Evolutionary conservation across 2,113 vertebrate genomes (phyloP).

Genomic region (Sceloporus undulatus): DNA sequence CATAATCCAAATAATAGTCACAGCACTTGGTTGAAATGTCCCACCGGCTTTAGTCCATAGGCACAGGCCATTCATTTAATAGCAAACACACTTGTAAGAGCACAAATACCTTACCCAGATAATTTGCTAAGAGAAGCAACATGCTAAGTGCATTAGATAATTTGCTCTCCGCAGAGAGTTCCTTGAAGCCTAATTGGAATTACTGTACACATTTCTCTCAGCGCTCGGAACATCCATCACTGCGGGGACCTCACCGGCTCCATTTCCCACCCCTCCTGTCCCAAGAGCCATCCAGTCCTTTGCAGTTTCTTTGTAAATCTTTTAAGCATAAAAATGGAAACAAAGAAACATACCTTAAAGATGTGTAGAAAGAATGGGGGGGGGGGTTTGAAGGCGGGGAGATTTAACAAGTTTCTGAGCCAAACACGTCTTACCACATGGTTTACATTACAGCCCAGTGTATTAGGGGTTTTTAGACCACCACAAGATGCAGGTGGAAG

Average conservation of each 20-base stretch:
- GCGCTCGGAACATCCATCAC: background rate
- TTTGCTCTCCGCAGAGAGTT: background rate
- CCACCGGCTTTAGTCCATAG: background rate
- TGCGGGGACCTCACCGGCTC: background rate
- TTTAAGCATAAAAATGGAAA: slow-evolving; percentile 57
- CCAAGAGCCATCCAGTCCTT: background rate
- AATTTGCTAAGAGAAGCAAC: slow-evolving; percentile 26
- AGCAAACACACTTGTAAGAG: background rate
- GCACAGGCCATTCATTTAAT: background rate
- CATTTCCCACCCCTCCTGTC: background rate
- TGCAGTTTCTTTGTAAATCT: slow-evolving; percentile 41
- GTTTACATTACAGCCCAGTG: slow-evolving; percentile 70
- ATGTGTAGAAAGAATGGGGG: background rate
- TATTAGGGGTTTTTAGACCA: slow-evolving; percentile 56
- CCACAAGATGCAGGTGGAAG: slow-evolving; percentile 77
- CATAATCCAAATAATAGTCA: background rate
- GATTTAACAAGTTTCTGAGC: slow-evolving; percentile 56
- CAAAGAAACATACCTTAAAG: slow-evolving; percentile 41
- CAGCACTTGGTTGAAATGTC: background rate
- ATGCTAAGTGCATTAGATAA: slow-evolving; percentile 10
- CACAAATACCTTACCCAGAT: background rate
- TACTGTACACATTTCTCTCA: background rate
- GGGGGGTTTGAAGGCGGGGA: background rate
- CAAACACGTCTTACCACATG: slow-evolving; percentile 72
- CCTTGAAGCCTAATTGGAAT: slow-evolving; percentile 1